These are phyloP conservation scores for Drosophila paucipuncta DNA, from an alignment of 2,888 invertebrate genomes.

Conservation along the genomic window DNA sequence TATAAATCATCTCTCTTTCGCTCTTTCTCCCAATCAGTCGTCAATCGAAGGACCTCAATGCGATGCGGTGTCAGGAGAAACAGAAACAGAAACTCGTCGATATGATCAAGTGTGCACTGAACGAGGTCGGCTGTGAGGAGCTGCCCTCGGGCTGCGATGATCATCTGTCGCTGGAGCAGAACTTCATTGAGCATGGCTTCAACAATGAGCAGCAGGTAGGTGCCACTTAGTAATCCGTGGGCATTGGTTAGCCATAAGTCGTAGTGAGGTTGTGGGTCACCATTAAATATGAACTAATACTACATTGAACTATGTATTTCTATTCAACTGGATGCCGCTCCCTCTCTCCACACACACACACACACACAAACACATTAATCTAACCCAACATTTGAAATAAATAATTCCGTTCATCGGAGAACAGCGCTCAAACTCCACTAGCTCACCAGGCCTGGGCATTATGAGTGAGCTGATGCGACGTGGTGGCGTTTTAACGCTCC, in stretches of 20 bases:
- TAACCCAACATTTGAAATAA: constrained; percentile 41
- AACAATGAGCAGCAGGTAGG: constrained; percentile 89
- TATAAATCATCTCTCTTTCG: not conserved
- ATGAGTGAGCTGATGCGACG: constrained; percentile 83
- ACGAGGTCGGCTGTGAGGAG: constrained; percentile 95
- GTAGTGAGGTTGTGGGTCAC: constrained; percentile 46
- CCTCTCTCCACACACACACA: constrained; percentile 15
- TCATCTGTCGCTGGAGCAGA: constrained; percentile 87
- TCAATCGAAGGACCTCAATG: constrained; percentile 90
- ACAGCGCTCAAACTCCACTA: constrained; percentile 76
- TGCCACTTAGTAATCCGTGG: constrained; percentile 5
- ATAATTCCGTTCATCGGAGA: constrained; percentile 20
- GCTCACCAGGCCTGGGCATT: constrained; percentile 81
- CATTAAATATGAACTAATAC: constrained; percentile 39
- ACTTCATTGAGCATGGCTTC: constrained; percentile 87
- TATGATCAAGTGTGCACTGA: constrained; percentile 93
- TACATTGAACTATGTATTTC: constrained; percentile 29
- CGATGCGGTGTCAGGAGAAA: constrained; percentile 93
- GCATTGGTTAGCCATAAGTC: constrained; percentile 33
- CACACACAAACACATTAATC: constrained; percentile 14
- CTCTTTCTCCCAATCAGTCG: constrained; percentile 50
- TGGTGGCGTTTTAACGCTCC: constrained; percentile 84
- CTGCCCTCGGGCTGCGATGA: constrained; percentile 94
- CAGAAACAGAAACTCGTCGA: constrained; percentile 93
- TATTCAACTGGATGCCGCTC: constrained; percentile 63